These are phyloP conservation scores for Lethrus apterus DNA, from an alignment of 1,140 invertebrate species.

Conservation along the genomic window DNA sequence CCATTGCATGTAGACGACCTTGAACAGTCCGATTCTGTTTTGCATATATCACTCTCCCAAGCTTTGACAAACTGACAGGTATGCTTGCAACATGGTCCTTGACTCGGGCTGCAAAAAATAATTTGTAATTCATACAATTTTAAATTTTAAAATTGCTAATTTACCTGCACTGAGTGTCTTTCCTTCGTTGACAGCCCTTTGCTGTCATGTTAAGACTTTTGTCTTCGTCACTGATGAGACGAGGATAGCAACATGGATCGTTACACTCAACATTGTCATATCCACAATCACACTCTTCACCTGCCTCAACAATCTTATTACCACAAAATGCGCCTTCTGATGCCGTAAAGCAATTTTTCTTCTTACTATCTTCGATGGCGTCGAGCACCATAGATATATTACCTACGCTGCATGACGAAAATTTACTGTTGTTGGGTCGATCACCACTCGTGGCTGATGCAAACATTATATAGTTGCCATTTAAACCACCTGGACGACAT, in stretches of 20 bases:
- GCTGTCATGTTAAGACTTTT: constrained; percentile 61
- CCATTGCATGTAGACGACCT: constrained; percentile 80
- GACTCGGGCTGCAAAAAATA: constrained; percentile 71
- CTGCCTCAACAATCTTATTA: constrained; percentile 96
- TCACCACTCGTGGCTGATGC: constrained; percentile 92
- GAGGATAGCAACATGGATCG: constrained; percentile 91
- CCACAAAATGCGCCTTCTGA: constrained; percentile 95
- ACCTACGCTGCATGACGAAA: constrained; percentile 85
- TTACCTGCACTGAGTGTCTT: constrained; percentile 75
- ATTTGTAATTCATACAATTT: no score
- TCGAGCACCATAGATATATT: constrained; percentile 94
- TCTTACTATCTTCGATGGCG: constrained; percentile 83
- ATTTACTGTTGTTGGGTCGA: constrained; percentile 89
- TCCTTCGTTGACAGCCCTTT: constrained; percentile 69
- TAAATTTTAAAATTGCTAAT: constrained; percentile 19
- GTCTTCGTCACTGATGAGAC: constrained; percentile 64
- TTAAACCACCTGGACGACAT: constrained; percentile 80
- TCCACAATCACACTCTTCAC: constrained; percentile 98
- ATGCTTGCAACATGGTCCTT: constrained; percentile 90
- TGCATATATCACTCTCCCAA: constrained; percentile 62
- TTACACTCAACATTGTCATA: constrained; percentile 90
- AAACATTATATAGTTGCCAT: constrained; percentile 97
- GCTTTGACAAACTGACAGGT: constrained; percentile 72
- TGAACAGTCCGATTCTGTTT: constrained; percentile 82
- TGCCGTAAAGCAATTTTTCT: constrained; percentile 90